These are phyloP conservation scores for Sylvietta virens DNA, from an alignment of 2,113 vertebrate species.

Conservation along the genomic window DNA sequence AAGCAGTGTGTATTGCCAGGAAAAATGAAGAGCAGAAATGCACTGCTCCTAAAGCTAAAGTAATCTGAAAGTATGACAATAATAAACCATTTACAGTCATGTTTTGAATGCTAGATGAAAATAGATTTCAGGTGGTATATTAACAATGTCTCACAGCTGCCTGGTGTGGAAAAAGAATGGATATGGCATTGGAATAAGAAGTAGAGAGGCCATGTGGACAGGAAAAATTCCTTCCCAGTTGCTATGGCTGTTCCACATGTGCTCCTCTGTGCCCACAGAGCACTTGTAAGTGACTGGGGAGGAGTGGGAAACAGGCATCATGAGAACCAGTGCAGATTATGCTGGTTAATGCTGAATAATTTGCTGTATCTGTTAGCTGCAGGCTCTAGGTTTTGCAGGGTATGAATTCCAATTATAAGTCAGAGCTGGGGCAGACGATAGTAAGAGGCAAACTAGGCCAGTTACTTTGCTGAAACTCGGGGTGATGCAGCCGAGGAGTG, in stretches of 20 bases:
- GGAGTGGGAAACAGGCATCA: neutral
- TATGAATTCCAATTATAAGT: neutral
- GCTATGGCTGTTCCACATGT: neutral
- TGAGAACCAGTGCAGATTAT: neutral
- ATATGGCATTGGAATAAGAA: neutral
- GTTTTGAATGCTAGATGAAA: constrained; percentile 49
- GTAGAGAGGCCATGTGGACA: neutral
- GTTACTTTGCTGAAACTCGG: neutral
- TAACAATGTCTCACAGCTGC: neutral
- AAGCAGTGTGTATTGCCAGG: neutral
- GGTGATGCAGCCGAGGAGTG: neutral
- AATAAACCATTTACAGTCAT: constrained; percentile 35
- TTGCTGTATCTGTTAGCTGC: constrained; percentile 10
- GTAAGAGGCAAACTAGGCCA: neutral
- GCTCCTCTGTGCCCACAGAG: neutral
- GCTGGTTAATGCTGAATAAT: neutral
- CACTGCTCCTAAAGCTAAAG: constrained; percentile 26
- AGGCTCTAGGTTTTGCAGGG: neutral
- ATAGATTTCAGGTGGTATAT: constrained; percentile 16
- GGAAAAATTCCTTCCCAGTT: neutral
- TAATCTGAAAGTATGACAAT: constrained; percentile 25
- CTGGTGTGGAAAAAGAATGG: neutral
- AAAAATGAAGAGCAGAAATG: constrained; percentile 51
- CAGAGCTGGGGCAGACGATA: neutral
- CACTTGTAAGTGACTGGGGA: neutral